phyloP scores from a whole-genome alignment of 2,113 vertebrate genomes.

The Xyrauchen texanus region DNA sequence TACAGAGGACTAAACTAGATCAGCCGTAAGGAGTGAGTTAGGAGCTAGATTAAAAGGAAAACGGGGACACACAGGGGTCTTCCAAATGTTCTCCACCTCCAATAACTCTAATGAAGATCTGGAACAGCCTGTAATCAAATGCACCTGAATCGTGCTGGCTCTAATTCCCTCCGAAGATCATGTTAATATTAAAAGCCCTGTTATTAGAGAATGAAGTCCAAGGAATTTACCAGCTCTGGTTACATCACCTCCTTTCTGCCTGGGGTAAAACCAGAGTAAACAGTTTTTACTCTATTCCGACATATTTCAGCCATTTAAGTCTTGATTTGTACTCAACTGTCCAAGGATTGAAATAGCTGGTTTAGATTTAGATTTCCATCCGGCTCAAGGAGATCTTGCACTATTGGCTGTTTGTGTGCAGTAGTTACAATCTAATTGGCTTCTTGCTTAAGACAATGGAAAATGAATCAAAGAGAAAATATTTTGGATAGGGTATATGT shows the following conservation, averaged over 20 bases:
- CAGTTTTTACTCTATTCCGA: slow-evolving; percentile 42
- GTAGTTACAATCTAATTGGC: not conserved
- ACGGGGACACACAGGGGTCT: slow-evolving; percentile 17
- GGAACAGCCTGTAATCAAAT: slow-evolving; percentile 62
- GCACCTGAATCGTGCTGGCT: slow-evolving; percentile 61
- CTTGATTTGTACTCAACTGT: not conserved
- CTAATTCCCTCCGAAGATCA: slow-evolving; percentile 48
- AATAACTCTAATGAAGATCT: slow-evolving; percentile 57
- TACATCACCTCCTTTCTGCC: slow-evolving; percentile 51
- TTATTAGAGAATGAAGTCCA: slow-evolving; percentile 54
- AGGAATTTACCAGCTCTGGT: slow-evolving; percentile 58
- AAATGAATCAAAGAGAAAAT: not conserved
- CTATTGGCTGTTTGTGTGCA: not conserved
- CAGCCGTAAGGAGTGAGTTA: slow-evolving; percentile 2
- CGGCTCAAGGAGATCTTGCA: not conserved
- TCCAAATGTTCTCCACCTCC: slow-evolving; percentile 32
- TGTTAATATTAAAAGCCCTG: slow-evolving; percentile 53
- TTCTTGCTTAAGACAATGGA: not conserved
- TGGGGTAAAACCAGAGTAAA: slow-evolving; percentile 58
- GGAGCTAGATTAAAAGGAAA: slow-evolving; percentile 39
- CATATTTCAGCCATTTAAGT: not conserved
- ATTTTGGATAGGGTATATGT: not conserved
- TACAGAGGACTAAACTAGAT: slow-evolving; percentile 1
- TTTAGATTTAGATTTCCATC: slow-evolving; percentile 2
- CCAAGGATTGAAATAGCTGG: not conserved